Conservation (phyloP, 35 echinoderm and acorn worm species). For the Heliocidaris tuberculata region DNA sequence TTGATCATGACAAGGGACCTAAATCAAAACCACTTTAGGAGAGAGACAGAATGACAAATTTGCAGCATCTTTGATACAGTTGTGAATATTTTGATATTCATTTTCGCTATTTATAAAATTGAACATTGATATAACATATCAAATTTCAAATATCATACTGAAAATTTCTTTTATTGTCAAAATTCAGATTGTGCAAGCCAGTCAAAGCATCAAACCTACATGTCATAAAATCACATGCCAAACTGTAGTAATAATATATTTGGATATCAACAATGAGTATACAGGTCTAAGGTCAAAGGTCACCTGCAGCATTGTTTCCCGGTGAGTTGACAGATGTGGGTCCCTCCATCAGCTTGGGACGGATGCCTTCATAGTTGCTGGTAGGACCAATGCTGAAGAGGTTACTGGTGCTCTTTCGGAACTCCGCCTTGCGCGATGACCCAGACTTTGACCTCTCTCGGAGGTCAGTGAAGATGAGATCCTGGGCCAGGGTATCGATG, state of each 20-base stretch:
- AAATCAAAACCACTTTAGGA: too few species aligned
- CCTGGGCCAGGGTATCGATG: conserved; percentile 76
- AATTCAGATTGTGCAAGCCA: too few species aligned
- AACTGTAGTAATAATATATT: too few species aligned
- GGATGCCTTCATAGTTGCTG: conserved; percentile 77
- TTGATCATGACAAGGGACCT: too few species aligned
- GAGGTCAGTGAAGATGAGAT: conserved; percentile 76
- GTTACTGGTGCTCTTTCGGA: conserved; percentile 93
- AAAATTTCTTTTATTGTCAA: too few species aligned
- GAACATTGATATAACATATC: too few species aligned
- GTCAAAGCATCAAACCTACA: neutral
- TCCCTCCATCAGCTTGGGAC: conserved; percentile 67
- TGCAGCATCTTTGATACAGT: too few species aligned
- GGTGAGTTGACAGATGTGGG: conserved; percentile 33
- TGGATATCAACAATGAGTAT: neutral
- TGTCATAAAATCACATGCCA: too few species aligned
- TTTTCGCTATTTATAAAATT: too few species aligned
- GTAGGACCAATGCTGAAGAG: conserved; percentile 60
- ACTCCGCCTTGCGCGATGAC: conserved; percentile 72
- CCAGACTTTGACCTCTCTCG: conserved; percentile 69
- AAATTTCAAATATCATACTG: too few species aligned
- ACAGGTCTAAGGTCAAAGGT: neutral
- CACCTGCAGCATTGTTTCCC: neutral
- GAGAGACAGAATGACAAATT: too few species aligned
- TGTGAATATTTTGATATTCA: too few species aligned